Percentiles rank a stretch among this genome's conserved stretches.
Conservation (phyloP, 2,113 vertebrate genomes). For the Bagarius yarrelli region DNA sequence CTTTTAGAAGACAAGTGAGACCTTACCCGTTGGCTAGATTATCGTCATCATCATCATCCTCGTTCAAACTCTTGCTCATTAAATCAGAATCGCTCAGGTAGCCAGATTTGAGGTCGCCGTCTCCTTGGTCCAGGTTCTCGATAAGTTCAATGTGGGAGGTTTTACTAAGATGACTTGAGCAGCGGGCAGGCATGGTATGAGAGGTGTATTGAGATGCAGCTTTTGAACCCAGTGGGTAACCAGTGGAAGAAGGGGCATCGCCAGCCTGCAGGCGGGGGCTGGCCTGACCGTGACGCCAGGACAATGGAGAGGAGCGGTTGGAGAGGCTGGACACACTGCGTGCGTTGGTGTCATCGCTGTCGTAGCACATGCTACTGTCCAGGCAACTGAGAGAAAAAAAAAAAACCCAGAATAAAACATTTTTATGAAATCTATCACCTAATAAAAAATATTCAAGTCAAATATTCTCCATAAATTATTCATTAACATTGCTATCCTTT, state of each 20-base stretch:
- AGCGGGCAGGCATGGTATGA: constrained; percentile 95
- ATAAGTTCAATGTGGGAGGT: constrained; percentile 90
- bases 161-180: constrained; percentile 85
- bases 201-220: constrained; percentile 80
- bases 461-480: background rate
- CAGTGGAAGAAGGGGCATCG: constrained; percentile 83
- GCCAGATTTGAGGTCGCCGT: constrained; percentile 87
- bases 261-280: constrained; percentile 93
- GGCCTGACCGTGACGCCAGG: constrained; percentile 95
- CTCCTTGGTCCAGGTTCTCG: constrained; percentile 78
- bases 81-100: constrained; percentile 95
- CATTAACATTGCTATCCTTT: background rate
- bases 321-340: constrained; percentile 93
- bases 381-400: constrained; percentile 75
- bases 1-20: background rate
- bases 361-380: constrained; percentile 87
- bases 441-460: background rate
- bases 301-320: constrained; percentile 93
- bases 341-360: constrained; percentile 91
- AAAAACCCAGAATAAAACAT: background rate
- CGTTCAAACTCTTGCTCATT: constrained; percentile 85
- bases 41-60: constrained; percentile 79
- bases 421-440: background rate
- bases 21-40: constrained; percentile 92
- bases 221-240: constrained; percentile 75